Conservation (phyloP, 30 jellyfish, hydroid and myxozoan species). For the Hydractinia symbiolongicarpus region DNA sequence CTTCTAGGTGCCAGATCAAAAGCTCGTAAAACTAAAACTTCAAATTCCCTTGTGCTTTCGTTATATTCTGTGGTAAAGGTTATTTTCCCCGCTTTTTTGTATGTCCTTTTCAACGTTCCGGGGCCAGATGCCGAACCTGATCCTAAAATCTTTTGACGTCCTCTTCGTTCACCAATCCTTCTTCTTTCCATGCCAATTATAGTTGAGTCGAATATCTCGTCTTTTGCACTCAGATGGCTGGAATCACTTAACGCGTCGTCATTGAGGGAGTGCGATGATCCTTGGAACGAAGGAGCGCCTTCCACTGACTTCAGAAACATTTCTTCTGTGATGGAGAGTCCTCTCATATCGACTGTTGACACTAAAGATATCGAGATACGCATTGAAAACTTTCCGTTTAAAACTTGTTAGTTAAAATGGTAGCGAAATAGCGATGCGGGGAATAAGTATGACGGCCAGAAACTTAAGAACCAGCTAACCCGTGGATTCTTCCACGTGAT, state of each 20-base stretch:
- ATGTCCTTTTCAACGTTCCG: slow-evolving; percentile 17
- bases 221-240: neutral
- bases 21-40: slow-evolving; percentile 58
- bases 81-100: slow-evolving; percentile 64
- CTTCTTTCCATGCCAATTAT: slow-evolving; percentile 13
- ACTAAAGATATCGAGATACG: neutral
- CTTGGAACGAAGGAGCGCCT: neutral
- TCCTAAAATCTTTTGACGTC: neutral
- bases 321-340: slow-evolving; percentile 8
- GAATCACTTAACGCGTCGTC: neutral
- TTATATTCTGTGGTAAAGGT: slow-evolving; percentile 46
- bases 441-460: too few species aligned
- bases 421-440: too few species aligned
- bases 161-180: slow-evolving; percentile 25
- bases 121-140: slow-evolving; percentile 13
- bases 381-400: too few species aligned
- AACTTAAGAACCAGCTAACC: too few species aligned
- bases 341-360: slow-evolving; percentile 20
- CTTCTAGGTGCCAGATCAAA: slow-evolving; percentile 58
- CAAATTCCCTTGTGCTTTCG: slow-evolving; percentile 30
- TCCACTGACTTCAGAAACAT: neutral
- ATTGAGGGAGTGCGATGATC: neutral
- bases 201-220: neutral
- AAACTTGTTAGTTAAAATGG: too few species aligned
- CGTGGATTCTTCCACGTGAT: too few species aligned